phyloP scores from a whole-genome alignment of 2,888 invertebrate species.

The Mamestra brassicae region DNA sequence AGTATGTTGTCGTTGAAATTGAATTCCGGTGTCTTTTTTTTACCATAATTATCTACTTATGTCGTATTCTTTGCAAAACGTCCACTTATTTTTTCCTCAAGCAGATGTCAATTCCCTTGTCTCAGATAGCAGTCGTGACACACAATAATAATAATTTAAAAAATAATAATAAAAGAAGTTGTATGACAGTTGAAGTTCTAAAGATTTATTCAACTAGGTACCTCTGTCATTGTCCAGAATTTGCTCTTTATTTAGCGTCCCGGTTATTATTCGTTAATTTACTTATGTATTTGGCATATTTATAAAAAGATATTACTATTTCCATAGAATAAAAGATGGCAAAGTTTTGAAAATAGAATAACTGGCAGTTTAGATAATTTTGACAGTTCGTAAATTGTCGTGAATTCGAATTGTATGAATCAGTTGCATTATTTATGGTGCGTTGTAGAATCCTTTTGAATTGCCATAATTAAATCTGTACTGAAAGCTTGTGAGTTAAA shows the following conservation, averaged over 20 bases:
- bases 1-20: constrained; percentile 3
- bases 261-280: not conserved
- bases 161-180: not conserved
- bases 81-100: not conserved
- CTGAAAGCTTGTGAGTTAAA: too few relatives aligned
- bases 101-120: constrained; percentile 21
- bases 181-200: not conserved
- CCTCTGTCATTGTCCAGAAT: not conserved
- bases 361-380: too few relatives aligned
- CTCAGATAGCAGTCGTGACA: not conserved
- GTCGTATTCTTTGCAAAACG: not conserved
- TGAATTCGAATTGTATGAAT: too few relatives aligned
- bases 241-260: not conserved
- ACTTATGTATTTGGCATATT: too few relatives aligned
- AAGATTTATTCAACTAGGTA: not conserved
- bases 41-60: constrained; percentile 3
- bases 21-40: constrained; percentile 1
- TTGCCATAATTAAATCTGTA: too few relatives aligned
- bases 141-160: not conserved
- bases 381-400: too few relatives aligned
- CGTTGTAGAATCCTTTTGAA: too few relatives aligned
- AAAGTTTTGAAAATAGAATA: too few relatives aligned
- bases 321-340: too few relatives aligned
- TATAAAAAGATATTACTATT: too few relatives aligned
- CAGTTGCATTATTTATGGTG: too few relatives aligned